Conservation (phyloP, 2,797 vertebrate species). For the Acrossocheilus fasciatus region DNA sequence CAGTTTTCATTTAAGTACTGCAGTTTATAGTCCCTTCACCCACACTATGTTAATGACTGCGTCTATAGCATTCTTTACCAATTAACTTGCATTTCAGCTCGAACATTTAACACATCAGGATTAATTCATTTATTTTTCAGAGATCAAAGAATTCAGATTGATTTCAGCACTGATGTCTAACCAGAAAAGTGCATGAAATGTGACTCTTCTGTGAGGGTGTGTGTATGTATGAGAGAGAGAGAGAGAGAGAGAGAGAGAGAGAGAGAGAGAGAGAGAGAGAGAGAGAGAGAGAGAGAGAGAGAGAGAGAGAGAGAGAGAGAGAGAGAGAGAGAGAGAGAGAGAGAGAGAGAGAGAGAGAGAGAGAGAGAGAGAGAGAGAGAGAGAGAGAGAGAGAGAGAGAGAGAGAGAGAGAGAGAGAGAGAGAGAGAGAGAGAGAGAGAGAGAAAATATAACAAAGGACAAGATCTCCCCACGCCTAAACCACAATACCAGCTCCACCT, state of each 20-base stretch:
- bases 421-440: neutral
- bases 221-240: neutral
- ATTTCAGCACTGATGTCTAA: neutral
- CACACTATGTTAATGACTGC: neutral
- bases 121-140: neutral
- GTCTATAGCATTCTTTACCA: neutral
- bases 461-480: constrained; percentile 42
- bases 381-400: neutral
- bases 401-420: neutral
- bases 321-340: neutral
- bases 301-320: neutral
- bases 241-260: neutral
- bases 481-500: constrained; percentile 44
- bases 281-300: neutral
- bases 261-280: neutral
- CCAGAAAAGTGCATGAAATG: neutral
- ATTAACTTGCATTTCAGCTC: neutral
- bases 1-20: neutral
- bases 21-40: neutral
- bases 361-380: neutral
- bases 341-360: neutral
- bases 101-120: neutral
- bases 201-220: constrained; percentile 2
- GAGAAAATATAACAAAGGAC: neutral
- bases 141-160: neutral